phyloP scores from a whole-genome alignment of 1,140 invertebrate species.

The Apis florea region DNA sequence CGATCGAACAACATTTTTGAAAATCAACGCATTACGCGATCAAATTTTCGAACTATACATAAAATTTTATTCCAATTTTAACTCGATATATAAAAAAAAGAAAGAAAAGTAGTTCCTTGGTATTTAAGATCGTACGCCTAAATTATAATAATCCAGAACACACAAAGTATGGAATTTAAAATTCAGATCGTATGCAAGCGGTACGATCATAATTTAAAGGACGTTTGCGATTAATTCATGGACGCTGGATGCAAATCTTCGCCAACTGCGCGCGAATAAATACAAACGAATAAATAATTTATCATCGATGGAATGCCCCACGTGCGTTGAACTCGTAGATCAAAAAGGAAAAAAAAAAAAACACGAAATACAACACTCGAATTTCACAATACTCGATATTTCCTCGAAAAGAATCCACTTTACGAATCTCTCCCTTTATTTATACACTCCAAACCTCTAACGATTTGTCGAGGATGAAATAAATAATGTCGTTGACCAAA shows the following conservation, averaged over 20 bases:
- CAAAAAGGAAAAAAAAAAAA: conserved; percentile 11
- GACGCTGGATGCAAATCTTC: neutral
- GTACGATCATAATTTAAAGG: neutral
- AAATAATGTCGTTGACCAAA: neutral
- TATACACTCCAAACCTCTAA: neutral
- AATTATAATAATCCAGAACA: neutral
- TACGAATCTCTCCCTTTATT: too few relatives aligned
- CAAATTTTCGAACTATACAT: too few relatives aligned
- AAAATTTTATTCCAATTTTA: too few relatives aligned
- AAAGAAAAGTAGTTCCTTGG: too few relatives aligned
- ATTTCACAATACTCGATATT: conserved; percentile 13
- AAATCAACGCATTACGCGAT: too few relatives aligned
- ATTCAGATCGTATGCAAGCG: neutral
- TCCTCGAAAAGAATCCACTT: neutral
- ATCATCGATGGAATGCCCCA: neutral
- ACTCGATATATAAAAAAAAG: too few relatives aligned
- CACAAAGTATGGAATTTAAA: neutral
- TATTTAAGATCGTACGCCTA: neutral
- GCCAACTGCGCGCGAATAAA: neutral
- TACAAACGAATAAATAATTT: neutral
- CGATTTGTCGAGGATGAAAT: neutral
- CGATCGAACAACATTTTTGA: too few relatives aligned
- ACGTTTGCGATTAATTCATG: neutral
- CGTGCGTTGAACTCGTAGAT: conserved; percentile 35
- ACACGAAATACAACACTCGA: neutral